phyloP scores from a whole-genome alignment of 2,113 vertebrate species.

The Lycaon pictus region DNA sequence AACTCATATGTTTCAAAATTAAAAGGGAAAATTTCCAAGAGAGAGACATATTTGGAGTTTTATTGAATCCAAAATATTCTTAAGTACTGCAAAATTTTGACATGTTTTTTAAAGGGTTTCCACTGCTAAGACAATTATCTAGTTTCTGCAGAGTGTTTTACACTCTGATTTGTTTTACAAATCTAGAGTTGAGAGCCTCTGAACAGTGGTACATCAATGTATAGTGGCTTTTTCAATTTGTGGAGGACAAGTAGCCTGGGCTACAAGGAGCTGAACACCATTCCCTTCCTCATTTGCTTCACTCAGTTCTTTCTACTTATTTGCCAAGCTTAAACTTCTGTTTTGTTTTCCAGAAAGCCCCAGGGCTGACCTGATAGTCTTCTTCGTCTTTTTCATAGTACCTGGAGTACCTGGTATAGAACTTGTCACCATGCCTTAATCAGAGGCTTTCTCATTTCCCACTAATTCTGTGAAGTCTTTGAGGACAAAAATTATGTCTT shows the following conservation, averaged over 20 bases:
- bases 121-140: slow-evolving; percentile 22
- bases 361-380: not conserved
- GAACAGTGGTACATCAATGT: not conserved
- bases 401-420: not conserved
- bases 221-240: not conserved
- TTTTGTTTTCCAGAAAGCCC: not conserved
- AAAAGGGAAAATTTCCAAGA: slow-evolving; percentile 68
- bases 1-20: slow-evolving; percentile 69
- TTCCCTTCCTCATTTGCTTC: not conserved
- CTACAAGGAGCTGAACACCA: not conserved
- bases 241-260: not conserved
- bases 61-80: slow-evolving; percentile 65
- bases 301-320: not conserved
- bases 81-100: slow-evolving; percentile 35
- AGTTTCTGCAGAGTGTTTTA: not conserved
- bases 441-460: not conserved
- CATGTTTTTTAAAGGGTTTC: slow-evolving; percentile 29
- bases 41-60: slow-evolving; percentile 46
- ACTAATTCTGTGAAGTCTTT: not conserved
- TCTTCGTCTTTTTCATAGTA: not conserved
- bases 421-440: not conserved
- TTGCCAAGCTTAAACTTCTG: not conserved
- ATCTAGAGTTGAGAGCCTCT: not conserved
- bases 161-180: not conserved
- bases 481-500: not conserved